Percentiles rank a stretch among this genome's conserved stretches.
These are phyloP conservation scores for Panagrolaimus sp. DNA, from an alignment of 1,140 invertebrate species.

Conservation along the genomic window DNA sequence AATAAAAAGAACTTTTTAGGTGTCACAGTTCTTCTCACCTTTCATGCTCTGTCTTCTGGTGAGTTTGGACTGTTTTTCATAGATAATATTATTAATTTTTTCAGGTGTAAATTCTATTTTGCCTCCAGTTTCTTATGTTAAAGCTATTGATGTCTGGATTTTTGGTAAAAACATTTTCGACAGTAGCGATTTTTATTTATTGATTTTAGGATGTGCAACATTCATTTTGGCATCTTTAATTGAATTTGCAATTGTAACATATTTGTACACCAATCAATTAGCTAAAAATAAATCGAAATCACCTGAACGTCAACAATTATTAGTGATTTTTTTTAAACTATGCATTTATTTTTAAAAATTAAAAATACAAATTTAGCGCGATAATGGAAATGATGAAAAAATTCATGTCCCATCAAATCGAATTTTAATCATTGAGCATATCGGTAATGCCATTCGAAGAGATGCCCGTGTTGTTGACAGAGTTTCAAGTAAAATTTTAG, in stretches of 20 bases:
- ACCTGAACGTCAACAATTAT: too few relatives aligned
- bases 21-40: constrained; percentile 85
- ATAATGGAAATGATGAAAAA: too few relatives aligned
- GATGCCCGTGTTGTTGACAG: constrained; percentile 6
- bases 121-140: constrained; percentile 88
- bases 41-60: constrained; percentile 91
- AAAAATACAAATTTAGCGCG: too few relatives aligned
- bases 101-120: constrained; percentile 88
- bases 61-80: too few relatives aligned
- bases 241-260: constrained; percentile 88
- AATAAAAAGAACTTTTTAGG: constrained; percentile 51
- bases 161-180: constrained; percentile 62
- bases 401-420: too few relatives aligned
- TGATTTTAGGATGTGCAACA: constrained; percentile 61
- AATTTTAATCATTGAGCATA: too few relatives aligned
- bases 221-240: constrained; percentile 89
- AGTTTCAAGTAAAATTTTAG: background rate
- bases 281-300: background rate
- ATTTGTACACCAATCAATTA: constrained; percentile 56
- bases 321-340: too few relatives aligned
- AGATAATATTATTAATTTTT: too few relatives aligned
- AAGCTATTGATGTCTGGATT: constrained; percentile 79
- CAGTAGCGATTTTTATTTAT: background rate
- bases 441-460: too few relatives aligned
- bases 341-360: too few relatives aligned